Percentiles rank a stretch among this genome's conserved stretches.
Conservation (phyloP, 2,113 vertebrate species). For the Platycercus adscitus region DNA sequence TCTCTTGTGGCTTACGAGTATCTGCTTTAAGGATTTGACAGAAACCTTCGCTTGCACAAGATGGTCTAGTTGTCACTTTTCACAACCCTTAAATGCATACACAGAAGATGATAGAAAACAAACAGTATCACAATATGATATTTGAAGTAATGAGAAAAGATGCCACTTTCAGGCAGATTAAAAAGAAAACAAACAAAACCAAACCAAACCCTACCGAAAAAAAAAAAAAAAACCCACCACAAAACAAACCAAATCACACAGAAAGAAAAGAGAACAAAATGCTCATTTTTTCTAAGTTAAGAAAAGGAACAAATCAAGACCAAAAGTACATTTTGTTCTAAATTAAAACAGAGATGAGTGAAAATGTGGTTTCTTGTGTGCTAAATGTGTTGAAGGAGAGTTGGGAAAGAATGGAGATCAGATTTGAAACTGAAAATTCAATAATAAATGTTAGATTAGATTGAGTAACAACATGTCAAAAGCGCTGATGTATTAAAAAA, state of each 20-base stretch:
- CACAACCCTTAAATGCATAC: neutral
- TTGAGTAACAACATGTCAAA: neutral
- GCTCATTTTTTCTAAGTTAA: neutral
- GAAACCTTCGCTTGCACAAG: neutral
- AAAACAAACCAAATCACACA: neutral
- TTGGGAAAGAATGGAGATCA: neutral
- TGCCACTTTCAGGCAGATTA: neutral
- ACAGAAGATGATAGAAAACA: neutral
- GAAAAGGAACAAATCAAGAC: neutral
- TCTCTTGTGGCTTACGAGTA: neutral
- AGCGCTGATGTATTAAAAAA: neutral
- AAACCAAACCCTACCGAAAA: accelerated
- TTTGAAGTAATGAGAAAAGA: neutral
- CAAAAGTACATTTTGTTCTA: constrained; percentile 1
- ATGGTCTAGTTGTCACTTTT: neutral
- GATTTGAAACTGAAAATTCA: constrained; percentile 13
- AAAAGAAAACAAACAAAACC: accelerated
- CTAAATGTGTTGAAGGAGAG: neutral
- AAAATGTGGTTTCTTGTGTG: neutral
- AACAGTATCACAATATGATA: neutral
- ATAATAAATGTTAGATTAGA: constrained; percentile 7
- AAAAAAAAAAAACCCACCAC: no score
- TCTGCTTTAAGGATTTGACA: neutral
- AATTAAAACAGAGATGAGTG: constrained; percentile 13
- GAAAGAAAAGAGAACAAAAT: neutral